A percentile compares a stretch with the other conserved stretches of the same genome.
Evolutionary conservation across 2,797 vertebrate genomes (phyloP).

Genomic region (Enteromius unitaeniatus): DNA sequence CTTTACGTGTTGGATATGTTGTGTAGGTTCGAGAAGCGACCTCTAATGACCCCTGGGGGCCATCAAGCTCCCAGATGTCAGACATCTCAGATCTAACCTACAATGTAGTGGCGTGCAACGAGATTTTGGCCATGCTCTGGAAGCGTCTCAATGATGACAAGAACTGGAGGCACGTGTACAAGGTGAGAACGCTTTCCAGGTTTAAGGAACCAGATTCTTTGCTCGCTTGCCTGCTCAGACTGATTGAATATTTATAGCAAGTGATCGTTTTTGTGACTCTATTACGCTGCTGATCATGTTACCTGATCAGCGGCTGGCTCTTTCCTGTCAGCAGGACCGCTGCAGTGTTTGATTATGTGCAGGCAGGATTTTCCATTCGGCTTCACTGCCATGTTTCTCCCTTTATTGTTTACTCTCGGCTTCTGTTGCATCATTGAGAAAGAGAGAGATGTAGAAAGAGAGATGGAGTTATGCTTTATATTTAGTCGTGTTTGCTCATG

Average conservation of each 20-base stretch:
- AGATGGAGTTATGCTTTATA: background rate
- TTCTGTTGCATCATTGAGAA: background rate
- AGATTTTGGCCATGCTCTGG: conserved; percentile 99
- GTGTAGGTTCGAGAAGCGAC: conserved; percentile 90
- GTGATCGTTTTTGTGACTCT: conserved; percentile 40
- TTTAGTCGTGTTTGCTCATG: background rate
- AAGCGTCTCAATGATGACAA: conserved; percentile 95
- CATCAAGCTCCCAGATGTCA: conserved; percentile 95
- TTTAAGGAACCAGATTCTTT: background rate
- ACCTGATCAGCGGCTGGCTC: background rate
- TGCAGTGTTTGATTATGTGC: conserved; percentile 26
- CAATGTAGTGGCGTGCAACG: conserved; percentile 95
- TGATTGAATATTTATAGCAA: conserved; percentile 43
- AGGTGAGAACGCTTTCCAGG: conserved; percentile 70
- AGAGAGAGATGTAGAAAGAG: background rate
- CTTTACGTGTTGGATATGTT: background rate
- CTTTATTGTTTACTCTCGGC: background rate
- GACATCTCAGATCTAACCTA: conserved; percentile 97
- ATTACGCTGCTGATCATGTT: conserved; percentile 1
- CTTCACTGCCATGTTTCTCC: background rate
- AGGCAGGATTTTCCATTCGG: conserved; percentile 29
- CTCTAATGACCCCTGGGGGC: conserved; percentile 98
- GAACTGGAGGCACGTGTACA: conserved; percentile 98
- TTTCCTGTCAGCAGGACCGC: conserved; percentile 6
- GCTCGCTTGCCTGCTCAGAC: conserved; percentile 6